Base-by-base conservation (phyloP, 2,113 vertebrate species). In the Labeo catla region DNA sequence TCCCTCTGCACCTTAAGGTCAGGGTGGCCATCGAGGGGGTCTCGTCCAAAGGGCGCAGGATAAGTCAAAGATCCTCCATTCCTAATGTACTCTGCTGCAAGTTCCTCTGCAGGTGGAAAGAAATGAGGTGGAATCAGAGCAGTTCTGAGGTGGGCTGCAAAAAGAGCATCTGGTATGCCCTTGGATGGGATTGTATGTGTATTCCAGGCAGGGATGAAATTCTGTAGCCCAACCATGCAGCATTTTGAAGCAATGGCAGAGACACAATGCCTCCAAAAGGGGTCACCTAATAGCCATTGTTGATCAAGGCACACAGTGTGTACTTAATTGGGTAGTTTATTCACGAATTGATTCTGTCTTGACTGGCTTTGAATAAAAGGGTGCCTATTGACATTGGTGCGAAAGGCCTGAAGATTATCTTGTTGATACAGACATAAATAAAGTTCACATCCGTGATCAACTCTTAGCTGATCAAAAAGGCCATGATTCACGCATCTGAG, bases 381-480 rank as follows among this genome's bases (percentile, higher is more conserved):
- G 13, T 11, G 66, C 8, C 34, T 70, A 3, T 70, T 70, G 34
- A 70, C 66, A 70, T 70, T 70, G 2, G 66, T 70, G 13, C 66
- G 6, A 70, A 70, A 70, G 12, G 2, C 28, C 34, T 36, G 15
- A 70, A 70, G 12, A 70, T 70, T 70, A 16, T 70, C 66, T 70
- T 70, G 66, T 70, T 70, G 66, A 59, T 59, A 59, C 19, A 59
- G 19, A 59, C 57, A 59, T 59, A 3, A 59, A 59, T 70, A 39
- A 39, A 70, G 39, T 39, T 70, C 34, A 39, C 66, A 34, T 15
- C 66, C 66, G 36, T 70, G 66, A 70, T 70, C 66, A 70, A 68
- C 65, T 68, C 65, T 34, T 34, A 68, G 1, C 65, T 68, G 65
- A 34, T 36, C 65, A 34, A 13, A 70, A 36, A 70, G 66, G 7